phyloP scores from a whole-genome alignment of 2,888 invertebrate genomes.

The Cremastinae sp. region DNA sequence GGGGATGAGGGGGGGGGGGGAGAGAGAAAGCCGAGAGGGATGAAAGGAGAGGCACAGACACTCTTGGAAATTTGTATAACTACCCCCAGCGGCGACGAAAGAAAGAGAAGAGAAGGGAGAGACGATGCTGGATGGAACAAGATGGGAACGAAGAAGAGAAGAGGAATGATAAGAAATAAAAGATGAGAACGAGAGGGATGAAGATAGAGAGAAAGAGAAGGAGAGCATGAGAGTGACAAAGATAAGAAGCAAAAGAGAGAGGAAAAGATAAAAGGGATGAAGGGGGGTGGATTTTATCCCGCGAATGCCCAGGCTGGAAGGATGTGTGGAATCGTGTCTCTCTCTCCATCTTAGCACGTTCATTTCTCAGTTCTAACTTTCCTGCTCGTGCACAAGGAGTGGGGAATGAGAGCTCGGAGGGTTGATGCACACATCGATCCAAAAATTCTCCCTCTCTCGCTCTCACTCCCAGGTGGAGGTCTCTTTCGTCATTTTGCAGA shows the following conservation, averaged over 20 bases:
- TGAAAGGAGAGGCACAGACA: constrained; percentile 73
- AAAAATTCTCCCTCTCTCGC: constrained; percentile 67
- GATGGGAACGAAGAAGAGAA: constrained; percentile 52
- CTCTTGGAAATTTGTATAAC: constrained; percentile 80
- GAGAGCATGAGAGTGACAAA: constrained; percentile 41
- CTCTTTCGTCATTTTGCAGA: constrained; percentile 75
- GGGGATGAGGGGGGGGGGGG: constrained; percentile 51
- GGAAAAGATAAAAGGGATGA: too few relatives aligned
- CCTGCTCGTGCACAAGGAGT: constrained; percentile 43
- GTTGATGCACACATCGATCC: constrained; percentile 78
- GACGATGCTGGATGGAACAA: constrained; percentile 56
- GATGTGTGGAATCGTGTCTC: constrained; percentile 44
- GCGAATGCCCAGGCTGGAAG: constrained; percentile 16
- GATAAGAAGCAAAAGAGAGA: constrained; percentile 51
- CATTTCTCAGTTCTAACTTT: constrained; percentile 57
- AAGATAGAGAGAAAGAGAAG: constrained; percentile 59
- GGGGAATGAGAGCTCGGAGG: constrained; percentile 63
- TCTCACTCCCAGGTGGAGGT: constrained; percentile 30
- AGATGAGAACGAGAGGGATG: constrained; percentile 40
- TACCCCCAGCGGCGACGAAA: constrained; percentile 75
- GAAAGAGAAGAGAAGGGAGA: constrained; percentile 41
- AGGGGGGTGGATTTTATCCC: constrained; percentile 27
- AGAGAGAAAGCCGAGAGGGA: constrained; percentile 59
- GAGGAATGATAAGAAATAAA: too few relatives aligned
- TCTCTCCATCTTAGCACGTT: constrained; percentile 53